phyloP scores from a whole-genome alignment of 2,113 vertebrate species.

The Argyrosomus japonicus region DNA sequence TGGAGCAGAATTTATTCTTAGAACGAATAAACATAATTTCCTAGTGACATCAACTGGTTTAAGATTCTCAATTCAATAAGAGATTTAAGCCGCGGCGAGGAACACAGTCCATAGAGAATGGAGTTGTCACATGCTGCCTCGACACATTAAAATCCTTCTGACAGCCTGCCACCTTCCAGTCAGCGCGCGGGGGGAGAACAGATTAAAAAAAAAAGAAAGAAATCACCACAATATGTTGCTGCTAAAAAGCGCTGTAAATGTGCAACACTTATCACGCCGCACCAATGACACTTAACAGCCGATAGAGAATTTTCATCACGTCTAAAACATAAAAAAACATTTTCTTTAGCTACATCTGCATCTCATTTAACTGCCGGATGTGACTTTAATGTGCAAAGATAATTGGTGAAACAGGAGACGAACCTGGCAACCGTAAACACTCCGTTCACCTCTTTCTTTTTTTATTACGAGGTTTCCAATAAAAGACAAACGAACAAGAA shows the following conservation, averaged over 20 bases:
- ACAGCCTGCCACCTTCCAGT: conserved; percentile 69
- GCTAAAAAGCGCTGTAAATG: conserved; percentile 22
- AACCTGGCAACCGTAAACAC: conserved; percentile 26
- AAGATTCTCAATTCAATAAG: conserved; percentile 72
- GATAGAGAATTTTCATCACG: neutral
- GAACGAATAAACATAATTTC: conserved; percentile 75
- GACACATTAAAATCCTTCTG: conserved; percentile 69
- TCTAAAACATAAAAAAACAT: neutral
- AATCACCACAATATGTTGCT: conserved; percentile 43
- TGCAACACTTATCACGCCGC: conserved; percentile 12
- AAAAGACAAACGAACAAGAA: conserved; percentile 20
- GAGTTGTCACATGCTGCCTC: conserved; percentile 73
- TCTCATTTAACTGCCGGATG: conserved; percentile 26
- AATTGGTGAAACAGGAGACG: conserved; percentile 40
- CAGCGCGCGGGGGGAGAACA: conserved; percentile 31
- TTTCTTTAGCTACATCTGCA: conserved; percentile 26
- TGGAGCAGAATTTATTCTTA: conserved; percentile 72
- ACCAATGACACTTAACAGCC: conserved; percentile 29
- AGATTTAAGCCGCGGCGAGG: conserved; percentile 65
- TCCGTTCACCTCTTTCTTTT: neutral
- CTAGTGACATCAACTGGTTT: conserved; percentile 67
- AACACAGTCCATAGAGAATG: conserved; percentile 69
- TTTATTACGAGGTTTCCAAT: neutral
- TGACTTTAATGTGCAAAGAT: neutral
- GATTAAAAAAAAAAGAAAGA: conserved; percentile 35